Base-by-base conservation (phyloP, 1,140 invertebrate genomes). In the Drosophila carrolli region DNA sequence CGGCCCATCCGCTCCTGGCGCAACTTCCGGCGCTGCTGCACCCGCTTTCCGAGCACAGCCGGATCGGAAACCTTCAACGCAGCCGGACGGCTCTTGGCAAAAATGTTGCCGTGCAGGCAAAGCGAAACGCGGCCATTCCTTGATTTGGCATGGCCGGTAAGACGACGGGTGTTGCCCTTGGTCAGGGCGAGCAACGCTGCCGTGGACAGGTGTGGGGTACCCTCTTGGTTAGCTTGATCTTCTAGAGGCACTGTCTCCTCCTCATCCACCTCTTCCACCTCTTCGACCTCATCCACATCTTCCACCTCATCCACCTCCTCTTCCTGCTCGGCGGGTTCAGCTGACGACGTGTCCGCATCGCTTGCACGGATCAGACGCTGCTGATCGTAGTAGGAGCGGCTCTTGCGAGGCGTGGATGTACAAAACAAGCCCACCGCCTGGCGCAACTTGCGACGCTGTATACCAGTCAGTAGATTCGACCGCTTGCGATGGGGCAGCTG, bases 371-470 rank as follows among this genome's bases (percentile, higher is more conserved):
- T 74, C 57, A 79, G 37, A 53, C 75, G 70, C 27, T 74, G 73
- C 35, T 81, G 77, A 75, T 91, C 78, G 38, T 76, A 90, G 67
- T 84, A 75, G 23, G 71, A 66, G 55, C 63, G 74, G 23, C 78
- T 90, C 55, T 88, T 90, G 11, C 89, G 80, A 5, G 89, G 89
- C 35, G 89, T 91, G 6, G 89, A 91, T 5, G 86, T 84, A 44
- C 80, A 84, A 35, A 88, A 72, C 4, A 14, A 37, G n/a, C 32
- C 61, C 4, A 41, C 32, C 40, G 38, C 11, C 40, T 75, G 59
- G 37, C 77, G 67, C 23, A 68, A 10, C 8, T 47, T 75, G 40
- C 72, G 81, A 11, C 81, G 78, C 29, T 84, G 81, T 38, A 72
- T 14, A 3, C 60, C 48, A 13, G 53, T 59, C 48, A 72, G 44